These are phyloP conservation scores for Phengaris alcon DNA, from an alignment of 2,888 invertebrate genomes.

Conservation along the genomic window DNA sequence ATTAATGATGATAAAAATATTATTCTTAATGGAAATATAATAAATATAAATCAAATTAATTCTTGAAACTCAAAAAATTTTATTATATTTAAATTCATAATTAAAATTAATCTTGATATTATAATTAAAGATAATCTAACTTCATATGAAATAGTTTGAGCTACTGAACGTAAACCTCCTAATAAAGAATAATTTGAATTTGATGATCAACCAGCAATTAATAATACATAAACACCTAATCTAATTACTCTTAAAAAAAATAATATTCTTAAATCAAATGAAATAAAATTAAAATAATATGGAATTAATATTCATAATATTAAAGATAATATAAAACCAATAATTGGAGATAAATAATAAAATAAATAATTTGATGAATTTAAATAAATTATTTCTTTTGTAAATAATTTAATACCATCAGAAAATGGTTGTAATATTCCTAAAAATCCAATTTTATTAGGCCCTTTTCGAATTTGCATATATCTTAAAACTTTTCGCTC, in stretches of 20 bases:
- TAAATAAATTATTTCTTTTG: conserved; percentile 81
- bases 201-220: conserved; percentile 84
- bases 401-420: conserved; percentile 86
- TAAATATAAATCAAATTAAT: conserved; percentile 75
- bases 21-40: conserved; percentile 77
- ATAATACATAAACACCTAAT: conserved; percentile 81
- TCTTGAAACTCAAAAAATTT: conserved; percentile 72
- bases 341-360: conserved; percentile 81
- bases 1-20: conserved; percentile 81
- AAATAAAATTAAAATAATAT: conserved; percentile 74
- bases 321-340: conserved; percentile 80
- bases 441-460: conserved; percentile 63
- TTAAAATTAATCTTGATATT: conserved; percentile 78
- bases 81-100: conserved; percentile 76
- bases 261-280: conserved; percentile 80
- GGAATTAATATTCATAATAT: conserved; percentile 80
- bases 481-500: conserved; percentile 84
- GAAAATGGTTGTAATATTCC: conserved; percentile 83
- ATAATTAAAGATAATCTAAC: conserved; percentile 84
- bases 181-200: conserved; percentile 87
- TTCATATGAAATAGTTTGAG: conserved; percentile 89
- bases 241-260: conserved; percentile 83
- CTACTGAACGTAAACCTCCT: conserved; percentile 82
- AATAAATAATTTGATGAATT: conserved; percentile 79
- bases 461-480: conserved; percentile 82